phyloP scores from a whole-genome alignment of 2,888 invertebrate genomes.

The Trissolcus japonicus region DNA sequence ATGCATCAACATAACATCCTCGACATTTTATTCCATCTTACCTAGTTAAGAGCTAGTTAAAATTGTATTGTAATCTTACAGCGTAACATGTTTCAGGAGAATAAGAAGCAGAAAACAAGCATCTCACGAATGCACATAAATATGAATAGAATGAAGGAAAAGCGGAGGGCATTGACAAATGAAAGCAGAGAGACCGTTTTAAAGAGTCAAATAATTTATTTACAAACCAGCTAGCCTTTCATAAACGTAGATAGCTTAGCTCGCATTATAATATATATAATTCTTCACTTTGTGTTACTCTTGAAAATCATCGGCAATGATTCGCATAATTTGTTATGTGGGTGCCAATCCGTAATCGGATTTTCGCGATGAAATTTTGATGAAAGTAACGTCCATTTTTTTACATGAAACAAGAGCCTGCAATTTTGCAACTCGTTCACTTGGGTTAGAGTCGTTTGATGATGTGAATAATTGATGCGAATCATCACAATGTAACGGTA shows the following conservation, averaged over 20 bases:
- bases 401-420: conserved; percentile 15
- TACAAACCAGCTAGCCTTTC: conserved; percentile 75
- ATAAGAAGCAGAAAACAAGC: conserved; percentile 19
- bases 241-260: conserved; percentile 68
- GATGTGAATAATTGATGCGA: conserved; percentile 42
- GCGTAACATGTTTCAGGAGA: conserved; percentile 7
- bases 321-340: conserved; percentile 55
- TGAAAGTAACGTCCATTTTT: conserved; percentile 33
- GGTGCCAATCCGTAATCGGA: conserved; percentile 31
- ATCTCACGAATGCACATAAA: conserved; percentile 23
- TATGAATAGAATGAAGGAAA: conserved; percentile 16
- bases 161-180: conserved; percentile 4
- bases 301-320: conserved; percentile 64
- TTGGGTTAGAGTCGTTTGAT: conserved; percentile 19
- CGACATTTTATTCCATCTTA: conserved; percentile 19
- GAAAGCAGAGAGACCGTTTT: conserved; percentile 57
- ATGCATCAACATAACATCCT: conserved; percentile 27
- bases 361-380: conserved; percentile 35
- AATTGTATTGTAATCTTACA: conserved; percentile 37
- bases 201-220: conserved; percentile 76
- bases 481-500: conserved; percentile 58
- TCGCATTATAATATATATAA: conserved; percentile 57
- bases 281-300: conserved; percentile 59
- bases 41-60: conserved; percentile 27
- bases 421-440: conserved; percentile 1